A percentile compares a stretch with the other conserved stretches of the same genome.
Conservation (phyloP, 2,113 vertebrate species). For the Saccopteryx bilineata region DNA sequence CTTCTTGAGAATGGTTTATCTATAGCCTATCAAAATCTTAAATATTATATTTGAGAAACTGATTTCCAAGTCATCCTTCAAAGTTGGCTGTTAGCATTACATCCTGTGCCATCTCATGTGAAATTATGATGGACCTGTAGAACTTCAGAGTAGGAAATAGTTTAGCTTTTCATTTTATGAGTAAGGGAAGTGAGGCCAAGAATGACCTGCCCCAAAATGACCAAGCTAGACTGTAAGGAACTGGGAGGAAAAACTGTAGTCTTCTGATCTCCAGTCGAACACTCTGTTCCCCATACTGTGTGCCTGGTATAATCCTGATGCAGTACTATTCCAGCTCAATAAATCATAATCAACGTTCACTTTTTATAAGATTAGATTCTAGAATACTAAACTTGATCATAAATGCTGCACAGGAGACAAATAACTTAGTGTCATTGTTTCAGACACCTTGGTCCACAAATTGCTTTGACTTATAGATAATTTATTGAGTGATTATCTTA, state of each 20-base stretch:
- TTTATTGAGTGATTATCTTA: conserved; percentile 72
- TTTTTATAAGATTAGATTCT: conserved; percentile 26
- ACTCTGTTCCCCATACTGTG: background rate
- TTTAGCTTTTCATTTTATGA: background rate
- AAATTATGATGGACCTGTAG: background rate
- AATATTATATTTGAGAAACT: background rate
- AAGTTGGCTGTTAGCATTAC: background rate
- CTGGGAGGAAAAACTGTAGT: background rate
- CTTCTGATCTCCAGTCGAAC: background rate
- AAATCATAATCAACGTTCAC: background rate
- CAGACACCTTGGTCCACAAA: conserved; percentile 66
- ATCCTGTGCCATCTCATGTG: background rate
- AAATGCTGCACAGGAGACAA: conserved; percentile 60
- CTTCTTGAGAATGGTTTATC: background rate
- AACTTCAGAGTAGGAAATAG: background rate
- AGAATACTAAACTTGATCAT: conserved; percentile 50
- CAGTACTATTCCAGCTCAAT: background rate
- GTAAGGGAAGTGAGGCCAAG: background rate
- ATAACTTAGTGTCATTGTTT: conserved; percentile 50
- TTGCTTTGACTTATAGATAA: conserved; percentile 61
- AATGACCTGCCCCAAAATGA: background rate
- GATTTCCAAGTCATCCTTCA: background rate
- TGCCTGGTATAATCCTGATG: background rate
- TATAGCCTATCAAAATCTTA: background rate
- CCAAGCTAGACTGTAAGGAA: background rate